phyloP scores from a whole-genome alignment of 2,888 invertebrate species.

The Drosophila tripunctata region DNA sequence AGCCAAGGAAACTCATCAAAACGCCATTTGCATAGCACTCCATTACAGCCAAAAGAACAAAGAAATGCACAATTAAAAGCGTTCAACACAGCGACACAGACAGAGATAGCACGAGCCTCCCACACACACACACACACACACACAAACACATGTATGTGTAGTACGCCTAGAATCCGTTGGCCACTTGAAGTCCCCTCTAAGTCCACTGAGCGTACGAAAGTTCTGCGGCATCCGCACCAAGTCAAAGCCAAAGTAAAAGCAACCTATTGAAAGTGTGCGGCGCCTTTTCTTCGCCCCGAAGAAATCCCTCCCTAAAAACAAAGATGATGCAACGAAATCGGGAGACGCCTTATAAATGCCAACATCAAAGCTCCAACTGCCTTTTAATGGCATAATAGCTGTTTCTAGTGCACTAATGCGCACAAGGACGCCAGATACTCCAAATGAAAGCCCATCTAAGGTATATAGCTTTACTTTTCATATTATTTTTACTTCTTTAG shows the following conservation, averaged over 20 bases:
- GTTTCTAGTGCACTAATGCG: conserved; percentile 34
- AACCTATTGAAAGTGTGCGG: conserved; percentile 46
- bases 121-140: conserved; percentile 2
- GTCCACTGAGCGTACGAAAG: conserved; percentile 18
- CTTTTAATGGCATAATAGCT: conserved; percentile 62
- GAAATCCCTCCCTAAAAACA: too few species aligned
- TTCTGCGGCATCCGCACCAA: conserved; percentile 23
- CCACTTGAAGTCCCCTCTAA: conserved; percentile 58
- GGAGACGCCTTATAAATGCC: conserved; percentile 29
- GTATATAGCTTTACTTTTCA: conserved; percentile 3
- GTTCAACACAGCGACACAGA: conserved; percentile 45
- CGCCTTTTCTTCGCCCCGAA: conserved; percentile 40
- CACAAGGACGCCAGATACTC: conserved; percentile 30
- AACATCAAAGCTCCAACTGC: conserved; percentile 67
- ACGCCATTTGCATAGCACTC: conserved; percentile 82
- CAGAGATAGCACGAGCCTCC: conserved; percentile 25
- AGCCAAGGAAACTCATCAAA: conserved; percentile 76
- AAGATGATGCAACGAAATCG: conserved; percentile 26
- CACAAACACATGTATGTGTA: not conserved
- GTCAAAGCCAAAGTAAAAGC: conserved; percentile 22
- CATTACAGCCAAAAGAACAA: conserved; percentile 80
- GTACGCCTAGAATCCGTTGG: conserved; percentile 18
- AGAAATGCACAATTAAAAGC: conserved; percentile 79
- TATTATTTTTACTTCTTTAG: not conserved
- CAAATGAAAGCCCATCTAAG: conserved; percentile 6